Base-by-base conservation (phyloP, 2,888 invertebrate species). In the Dorcus hopei region DNA sequence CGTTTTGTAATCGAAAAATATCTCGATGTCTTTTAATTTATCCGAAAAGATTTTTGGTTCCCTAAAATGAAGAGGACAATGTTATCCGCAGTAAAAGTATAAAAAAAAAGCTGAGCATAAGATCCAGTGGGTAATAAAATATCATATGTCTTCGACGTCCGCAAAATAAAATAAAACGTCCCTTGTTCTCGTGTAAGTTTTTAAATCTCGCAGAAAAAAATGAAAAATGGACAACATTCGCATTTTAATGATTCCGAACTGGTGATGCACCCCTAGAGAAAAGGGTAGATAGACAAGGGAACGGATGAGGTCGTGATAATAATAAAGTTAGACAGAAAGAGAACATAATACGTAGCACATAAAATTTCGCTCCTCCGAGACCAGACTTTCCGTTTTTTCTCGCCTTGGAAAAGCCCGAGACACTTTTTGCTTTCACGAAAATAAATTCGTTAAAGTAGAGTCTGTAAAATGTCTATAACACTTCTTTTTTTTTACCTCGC, bases 181-280 rank as follows among this genome's bases (percentile, higher is more conserved):
- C 53, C 56, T n/a, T 11, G 9, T 45, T 9, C 45, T 11, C 16
- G n/a, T 40, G 40, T 23, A 26, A 47, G 52, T 58, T 58, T 54
- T 52, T 53, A 49, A 58, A 53, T 53, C 41, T 38, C 26, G 42
- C 38, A 33, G 52, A 52, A 52, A 48, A 53, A 53, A 49, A 43
- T 53, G 58, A 58, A 53, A 53, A 58, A 52, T 58, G 58, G 52
- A 58, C 58, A 53, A 53, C 53, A 53, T 53, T 53, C 58, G 58
- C 53, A 58, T 58, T 58, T 58, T 58, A 58, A 58, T 58, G 58
- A 58, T 38, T 52, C 42, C 19, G 49, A 50, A 49, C 58, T 58
- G 48, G 58, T 49, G 52, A 53, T 58, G 58, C 53, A 52, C 57
- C 58, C 19, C 38, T 38, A 14, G 51, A 38, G 51, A 38, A 40